Conservation (phyloP, 2,888 invertebrate genomes). For the Synanthedon andrenaeformis region DNA sequence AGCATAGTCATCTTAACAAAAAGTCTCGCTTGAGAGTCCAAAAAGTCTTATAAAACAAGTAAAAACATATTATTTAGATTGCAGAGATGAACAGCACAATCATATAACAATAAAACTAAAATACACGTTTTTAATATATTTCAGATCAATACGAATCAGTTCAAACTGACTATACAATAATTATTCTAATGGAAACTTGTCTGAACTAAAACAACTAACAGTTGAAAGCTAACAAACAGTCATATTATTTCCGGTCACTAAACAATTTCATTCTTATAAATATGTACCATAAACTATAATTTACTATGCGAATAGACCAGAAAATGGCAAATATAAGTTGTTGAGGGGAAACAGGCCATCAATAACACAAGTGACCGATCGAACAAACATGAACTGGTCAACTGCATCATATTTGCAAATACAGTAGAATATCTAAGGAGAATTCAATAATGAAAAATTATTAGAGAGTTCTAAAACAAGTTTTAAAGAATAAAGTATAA, state of each 20-base stretch:
- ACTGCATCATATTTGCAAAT: background rate
- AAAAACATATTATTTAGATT: no score
- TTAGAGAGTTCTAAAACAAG: no score
- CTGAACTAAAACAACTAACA: background rate
- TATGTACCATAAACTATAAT: background rate
- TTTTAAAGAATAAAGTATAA: no score
- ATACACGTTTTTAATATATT: background rate
- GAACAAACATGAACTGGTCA: slow-evolving; percentile 60
- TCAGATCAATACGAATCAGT: background rate
- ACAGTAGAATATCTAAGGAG: background rate
- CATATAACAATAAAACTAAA: no score
- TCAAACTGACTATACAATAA: background rate
- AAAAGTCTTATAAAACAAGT: no score
- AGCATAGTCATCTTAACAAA: no score
- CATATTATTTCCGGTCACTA: background rate
- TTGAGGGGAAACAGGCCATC: slow-evolving; percentile 53
- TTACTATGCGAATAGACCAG: background rate
- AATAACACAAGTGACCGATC: slow-evolving; percentile 66
- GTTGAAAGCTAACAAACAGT: background rate
- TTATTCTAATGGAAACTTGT: background rate
- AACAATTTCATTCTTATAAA: background rate
- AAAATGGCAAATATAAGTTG: slow-evolving; percentile 25
- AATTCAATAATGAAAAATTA: no score
- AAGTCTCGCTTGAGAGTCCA: no score
- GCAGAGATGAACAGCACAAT: no score